phyloP scores from a whole-genome alignment of 2,113 vertebrate genomes.

The Brienomyrus longianalis region DNA sequence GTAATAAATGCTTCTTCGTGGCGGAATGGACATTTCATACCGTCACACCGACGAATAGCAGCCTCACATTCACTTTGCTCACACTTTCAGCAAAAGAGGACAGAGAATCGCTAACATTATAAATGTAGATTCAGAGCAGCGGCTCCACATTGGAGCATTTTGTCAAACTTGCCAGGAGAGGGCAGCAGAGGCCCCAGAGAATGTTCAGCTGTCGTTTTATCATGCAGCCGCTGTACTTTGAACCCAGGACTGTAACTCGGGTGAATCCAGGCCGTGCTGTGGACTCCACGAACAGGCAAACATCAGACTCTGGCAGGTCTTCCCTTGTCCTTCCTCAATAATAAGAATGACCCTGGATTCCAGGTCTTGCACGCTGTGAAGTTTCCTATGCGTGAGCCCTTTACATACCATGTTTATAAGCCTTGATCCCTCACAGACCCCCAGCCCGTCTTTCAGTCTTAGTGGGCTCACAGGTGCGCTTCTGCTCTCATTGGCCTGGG shows the following conservation, averaged over 20 bases:
- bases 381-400: neutral
- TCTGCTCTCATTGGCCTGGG: neutral
- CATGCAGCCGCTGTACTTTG: neutral
- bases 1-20: neutral
- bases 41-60: neutral
- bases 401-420: neutral
- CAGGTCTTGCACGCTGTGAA: neutral
- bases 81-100: neutral
- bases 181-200: neutral
- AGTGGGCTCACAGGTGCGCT: neutral
- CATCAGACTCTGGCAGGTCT: neutral
- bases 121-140: neutral
- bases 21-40: neutral
- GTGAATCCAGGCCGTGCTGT: neutral
- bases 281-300: neutral
- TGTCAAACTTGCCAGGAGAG: neutral
- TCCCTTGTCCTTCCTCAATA: neutral
- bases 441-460: neutral
- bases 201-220: neutral
- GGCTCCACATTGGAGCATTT: neutral
- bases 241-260: neutral
- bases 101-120: neutral
- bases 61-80: neutral
- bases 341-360: neutral
- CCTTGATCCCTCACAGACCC: neutral